phyloP scores from a whole-genome alignment of 2,113 vertebrate species.

The cattle (Bos taurus) region DNA sequence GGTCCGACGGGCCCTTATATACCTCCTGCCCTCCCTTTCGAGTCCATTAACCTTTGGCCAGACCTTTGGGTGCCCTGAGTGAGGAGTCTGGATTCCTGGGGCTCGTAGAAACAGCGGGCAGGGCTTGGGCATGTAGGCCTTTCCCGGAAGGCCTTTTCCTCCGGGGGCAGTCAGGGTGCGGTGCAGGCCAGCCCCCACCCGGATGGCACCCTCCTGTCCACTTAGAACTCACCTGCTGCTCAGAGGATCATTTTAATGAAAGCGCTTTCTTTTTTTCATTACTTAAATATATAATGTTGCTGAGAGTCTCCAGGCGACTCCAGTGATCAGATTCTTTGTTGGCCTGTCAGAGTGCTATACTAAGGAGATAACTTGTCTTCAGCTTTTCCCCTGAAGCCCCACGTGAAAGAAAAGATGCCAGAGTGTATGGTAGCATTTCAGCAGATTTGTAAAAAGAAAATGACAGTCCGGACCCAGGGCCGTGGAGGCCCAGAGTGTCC shows the following conservation, averaged over 20 bases:
- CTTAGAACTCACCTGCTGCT: not conserved
- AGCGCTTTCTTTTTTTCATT: not conserved
- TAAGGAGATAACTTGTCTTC: not conserved
- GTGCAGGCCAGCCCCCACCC: not conserved
- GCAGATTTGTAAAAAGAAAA: not conserved
- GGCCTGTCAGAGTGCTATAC: not conserved
- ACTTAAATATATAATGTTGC: not conserved
- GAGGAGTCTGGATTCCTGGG: constrained; percentile 16
- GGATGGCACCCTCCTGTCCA: not conserved
- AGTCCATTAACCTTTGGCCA: constrained; percentile 35
- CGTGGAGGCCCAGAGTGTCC: rapidly evolving
- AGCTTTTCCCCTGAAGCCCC: not conserved
- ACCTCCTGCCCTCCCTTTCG: not conserved
- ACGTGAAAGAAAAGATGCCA: not conserved
- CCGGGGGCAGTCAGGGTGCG: rapidly evolving
- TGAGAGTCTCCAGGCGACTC: not conserved
- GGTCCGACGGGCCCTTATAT: not conserved
- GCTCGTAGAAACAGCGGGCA: not conserved
- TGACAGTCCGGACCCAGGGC: not conserved
- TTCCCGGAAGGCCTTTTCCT: not conserved
- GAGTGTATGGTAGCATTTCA: not conserved
- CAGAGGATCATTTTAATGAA: not conserved
- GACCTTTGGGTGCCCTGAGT: not conserved
- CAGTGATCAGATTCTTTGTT: not conserved
- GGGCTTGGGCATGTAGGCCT: not conserved